A percentile compares a stretch with the other conserved stretches of the same genome.
Conservation (phyloP, 2,113 vertebrate species). For the Argyrosomus japonicus region DNA sequence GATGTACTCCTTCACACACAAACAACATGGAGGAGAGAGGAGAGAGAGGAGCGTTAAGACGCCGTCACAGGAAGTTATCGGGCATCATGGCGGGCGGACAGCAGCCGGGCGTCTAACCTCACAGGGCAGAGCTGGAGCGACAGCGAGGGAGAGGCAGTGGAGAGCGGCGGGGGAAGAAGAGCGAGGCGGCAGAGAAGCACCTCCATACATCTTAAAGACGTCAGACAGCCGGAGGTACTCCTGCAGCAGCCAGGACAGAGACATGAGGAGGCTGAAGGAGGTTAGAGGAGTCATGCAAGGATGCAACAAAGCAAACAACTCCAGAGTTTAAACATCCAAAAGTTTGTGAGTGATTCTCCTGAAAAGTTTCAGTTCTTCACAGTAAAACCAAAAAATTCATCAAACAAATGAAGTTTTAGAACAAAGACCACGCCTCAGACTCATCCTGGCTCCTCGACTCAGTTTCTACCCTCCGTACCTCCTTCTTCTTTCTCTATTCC, state of each 20-base stretch:
- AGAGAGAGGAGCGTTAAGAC: constrained; percentile 14
- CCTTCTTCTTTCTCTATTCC: too few relatives aligned
- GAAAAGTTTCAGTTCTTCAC: too few relatives aligned
- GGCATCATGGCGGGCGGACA: constrained; percentile 9
- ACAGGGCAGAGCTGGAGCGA: constrained; percentile 87
- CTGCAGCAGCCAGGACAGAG: constrained; percentile 77
- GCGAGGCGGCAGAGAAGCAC: constrained; percentile 72
- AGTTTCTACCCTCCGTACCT: too few relatives aligned
- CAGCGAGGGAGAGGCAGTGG: constrained; percentile 83
- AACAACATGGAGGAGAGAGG: constrained; percentile 40
- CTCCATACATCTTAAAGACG: constrained; percentile 91
- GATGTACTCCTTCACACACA: constrained; percentile 87
- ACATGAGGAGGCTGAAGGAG: constrained; percentile 14
- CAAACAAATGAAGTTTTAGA: too few relatives aligned
- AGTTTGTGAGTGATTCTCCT: too few relatives aligned
- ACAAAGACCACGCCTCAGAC: too few relatives aligned
- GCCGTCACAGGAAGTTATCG: constrained; percentile 14
- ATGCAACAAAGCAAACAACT: constrained; percentile 35
- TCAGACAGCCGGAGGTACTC: constrained; percentile 93
- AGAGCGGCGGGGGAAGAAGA: constrained; percentile 82
- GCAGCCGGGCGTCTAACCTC: constrained; percentile 82
- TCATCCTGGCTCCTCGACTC: too few relatives aligned
- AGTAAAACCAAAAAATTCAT: too few relatives aligned
- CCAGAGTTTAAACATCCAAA: too few relatives aligned
- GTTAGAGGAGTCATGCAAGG: constrained; percentile 38